phyloP scores from a whole-genome alignment of 2,113 vertebrate genomes.

The Gymnobelideus leadbeateri region DNA sequence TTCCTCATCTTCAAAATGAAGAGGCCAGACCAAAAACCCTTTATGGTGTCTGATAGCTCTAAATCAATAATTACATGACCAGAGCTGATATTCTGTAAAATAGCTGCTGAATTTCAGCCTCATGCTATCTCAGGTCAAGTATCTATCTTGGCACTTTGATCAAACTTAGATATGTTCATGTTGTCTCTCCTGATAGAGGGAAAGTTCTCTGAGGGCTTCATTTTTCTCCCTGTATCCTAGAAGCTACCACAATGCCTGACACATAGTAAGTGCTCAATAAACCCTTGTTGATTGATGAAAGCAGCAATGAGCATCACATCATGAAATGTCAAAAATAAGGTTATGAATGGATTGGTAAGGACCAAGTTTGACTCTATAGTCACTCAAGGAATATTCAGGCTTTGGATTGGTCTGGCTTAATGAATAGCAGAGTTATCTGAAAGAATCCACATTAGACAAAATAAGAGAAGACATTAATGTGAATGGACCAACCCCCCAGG shows the following conservation, averaged over 20 bases:
- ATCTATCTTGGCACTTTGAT: no score
- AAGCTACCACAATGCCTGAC: no score
- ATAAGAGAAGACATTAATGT: not conserved
- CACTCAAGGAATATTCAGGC: conserved; percentile 26
- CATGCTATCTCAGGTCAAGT: not conserved
- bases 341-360: not conserved
- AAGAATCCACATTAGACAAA: conserved; percentile 17
- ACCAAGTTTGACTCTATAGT: conserved; percentile 18
- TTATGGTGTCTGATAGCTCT: no score
- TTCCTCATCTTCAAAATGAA: no score
- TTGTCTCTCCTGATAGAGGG: no score
- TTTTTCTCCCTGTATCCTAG: no score
- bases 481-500: not conserved
- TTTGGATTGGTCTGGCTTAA: not conserved
- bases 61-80: not conserved
- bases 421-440: conserved; percentile 1
- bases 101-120: not conserved
- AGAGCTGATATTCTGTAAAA: not conserved
- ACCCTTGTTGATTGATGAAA: conserved; percentile 16
- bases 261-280: no score
- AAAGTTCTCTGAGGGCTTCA: no score
- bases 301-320: conserved; percentile 13
- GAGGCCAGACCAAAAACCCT: no score
- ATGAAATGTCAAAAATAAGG: not conserved
- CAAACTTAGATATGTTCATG: no score